These are phyloP conservation scores for Sminthurides bifidus DNA, from an alignment of 1,140 invertebrate genomes.

Conservation along the genomic window DNA sequence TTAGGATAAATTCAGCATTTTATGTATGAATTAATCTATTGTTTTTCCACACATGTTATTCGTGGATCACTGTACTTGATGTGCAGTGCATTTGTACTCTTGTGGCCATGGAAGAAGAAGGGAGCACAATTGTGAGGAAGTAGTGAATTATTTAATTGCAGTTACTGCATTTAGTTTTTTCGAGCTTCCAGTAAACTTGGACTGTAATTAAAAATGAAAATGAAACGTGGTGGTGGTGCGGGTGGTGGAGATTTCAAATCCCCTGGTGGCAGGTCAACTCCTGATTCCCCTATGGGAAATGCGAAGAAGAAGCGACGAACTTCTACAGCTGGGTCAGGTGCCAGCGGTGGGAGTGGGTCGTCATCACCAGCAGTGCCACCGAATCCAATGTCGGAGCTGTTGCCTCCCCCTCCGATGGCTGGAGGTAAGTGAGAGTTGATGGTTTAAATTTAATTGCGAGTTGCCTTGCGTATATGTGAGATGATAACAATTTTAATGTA, in stretches of 20 bases:
- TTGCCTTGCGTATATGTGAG: no score
- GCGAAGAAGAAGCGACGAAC: slow-evolving; percentile 51
- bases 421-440: no score
- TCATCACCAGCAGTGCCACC: slow-evolving; percentile 41
- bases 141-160: no score
- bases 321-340: slow-evolving; percentile 37
- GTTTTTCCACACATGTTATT: no score
- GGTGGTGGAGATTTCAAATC: slow-evolving; percentile 41
- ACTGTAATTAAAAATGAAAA: slow-evolving; percentile 8
- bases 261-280: slow-evolving; percentile 35
- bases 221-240: slow-evolving; percentile 17
- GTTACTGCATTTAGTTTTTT: no score
- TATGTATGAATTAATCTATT: no score
- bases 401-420: slow-evolving; percentile 61
- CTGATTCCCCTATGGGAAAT: slow-evolving; percentile 39
- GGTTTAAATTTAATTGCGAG: no score
- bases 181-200: not conserved
- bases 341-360: slow-evolving; percentile 26
- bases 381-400: slow-evolving; percentile 53
- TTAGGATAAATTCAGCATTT: no score
- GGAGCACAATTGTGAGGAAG: no score
- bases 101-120: no score
- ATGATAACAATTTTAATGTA: not conserved
- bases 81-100: no score
- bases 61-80: no score